A percentile compares a stretch with the other conserved stretches of the same genome.
These are phyloP conservation scores for Eurystomus glaucurus DNA, from an alignment of 2,797 vertebrate species.

Conservation along the genomic window DNA sequence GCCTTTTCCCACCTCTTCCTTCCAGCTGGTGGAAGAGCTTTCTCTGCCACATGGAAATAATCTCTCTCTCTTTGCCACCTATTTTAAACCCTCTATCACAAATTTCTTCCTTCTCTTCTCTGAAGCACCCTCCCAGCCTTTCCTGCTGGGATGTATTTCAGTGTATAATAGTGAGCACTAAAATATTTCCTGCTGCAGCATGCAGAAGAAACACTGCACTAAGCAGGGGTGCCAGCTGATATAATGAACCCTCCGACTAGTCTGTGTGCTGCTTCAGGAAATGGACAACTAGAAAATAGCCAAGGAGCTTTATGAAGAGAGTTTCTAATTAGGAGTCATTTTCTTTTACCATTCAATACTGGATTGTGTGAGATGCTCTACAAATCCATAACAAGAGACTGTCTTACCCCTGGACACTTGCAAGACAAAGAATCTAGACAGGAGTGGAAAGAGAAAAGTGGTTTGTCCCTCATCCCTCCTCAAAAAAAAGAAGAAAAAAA, in stretches of 20 bases:
- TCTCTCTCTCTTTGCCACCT: background rate
- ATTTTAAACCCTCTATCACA: background rate
- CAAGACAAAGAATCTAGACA: background rate
- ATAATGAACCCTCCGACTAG: background rate
- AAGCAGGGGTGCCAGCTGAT: background rate
- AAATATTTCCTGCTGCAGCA: background rate
- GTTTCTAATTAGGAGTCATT: background rate
- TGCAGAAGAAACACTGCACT: background rate
- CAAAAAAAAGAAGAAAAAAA: no score
- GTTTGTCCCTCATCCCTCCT: rapidly evolving
- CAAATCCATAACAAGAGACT: background rate
- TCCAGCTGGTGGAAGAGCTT: background rate
- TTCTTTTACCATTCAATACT: background rate
- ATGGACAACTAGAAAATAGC: background rate
- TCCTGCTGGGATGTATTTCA: background rate
- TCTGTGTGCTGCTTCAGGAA: background rate
- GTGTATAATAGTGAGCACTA: background rate
- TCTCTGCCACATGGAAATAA: background rate
- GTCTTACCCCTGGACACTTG: background rate
- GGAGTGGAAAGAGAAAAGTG: background rate
- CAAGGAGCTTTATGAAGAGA: background rate
- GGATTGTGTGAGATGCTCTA: background rate
- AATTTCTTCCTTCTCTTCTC: background rate
- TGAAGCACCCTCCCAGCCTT: background rate
- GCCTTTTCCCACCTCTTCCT: background rate